Base-by-base conservation (phyloP, 2,888 invertebrate genomes). In the Lepeophtheirus nordmannii region DNA sequence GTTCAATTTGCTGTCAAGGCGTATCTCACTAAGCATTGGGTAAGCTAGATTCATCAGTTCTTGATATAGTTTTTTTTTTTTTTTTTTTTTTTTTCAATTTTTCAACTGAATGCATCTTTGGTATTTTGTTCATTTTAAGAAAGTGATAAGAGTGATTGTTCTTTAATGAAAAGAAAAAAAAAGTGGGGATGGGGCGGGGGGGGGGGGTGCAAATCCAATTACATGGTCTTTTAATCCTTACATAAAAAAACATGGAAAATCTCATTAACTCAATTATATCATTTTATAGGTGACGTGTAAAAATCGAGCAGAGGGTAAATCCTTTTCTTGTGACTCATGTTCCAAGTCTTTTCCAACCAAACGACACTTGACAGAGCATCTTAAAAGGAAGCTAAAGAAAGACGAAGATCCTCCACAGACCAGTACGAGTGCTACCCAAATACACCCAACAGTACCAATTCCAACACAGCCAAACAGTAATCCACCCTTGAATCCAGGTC, bases 1-100 rank as follows among this genome's bases (percentile, higher is more conserved):
- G 39, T 66, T 23, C 17, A 59, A 22, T 66, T 66, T 46, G 66
- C 66, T 14, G 58, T 58, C 60, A 66, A 66, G 23, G 66, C 66
- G 17, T 66, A 66, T 30, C 60, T 66, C 22, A 17, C 37, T 10
- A 66, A 66, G 41, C 66, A 66, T 30, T 58, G 37, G 66, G 66
- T 66, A 46, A 66, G 66, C 30, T 30, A 7, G 3, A 30, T 30
- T 30, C 30, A 30, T 30, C 30, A 30, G 2, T 30, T 30, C 30
- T 30, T 30, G 30, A 30, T 30, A 57, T n/a, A 53, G 2, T 1
- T 53, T 3, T 53, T 20, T 1, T 53, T 17, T 8, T 57, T 30
- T 5, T 30, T 8, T 8, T 20, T 10, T 11, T 20, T 22, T 57
- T 20, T 57, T 57, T 60, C 53, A 46, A 46, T 46, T 46, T 46